phyloP scores from a whole-genome alignment of 2,113 vertebrate genomes.

The Scartelaos histophorus region DNA sequence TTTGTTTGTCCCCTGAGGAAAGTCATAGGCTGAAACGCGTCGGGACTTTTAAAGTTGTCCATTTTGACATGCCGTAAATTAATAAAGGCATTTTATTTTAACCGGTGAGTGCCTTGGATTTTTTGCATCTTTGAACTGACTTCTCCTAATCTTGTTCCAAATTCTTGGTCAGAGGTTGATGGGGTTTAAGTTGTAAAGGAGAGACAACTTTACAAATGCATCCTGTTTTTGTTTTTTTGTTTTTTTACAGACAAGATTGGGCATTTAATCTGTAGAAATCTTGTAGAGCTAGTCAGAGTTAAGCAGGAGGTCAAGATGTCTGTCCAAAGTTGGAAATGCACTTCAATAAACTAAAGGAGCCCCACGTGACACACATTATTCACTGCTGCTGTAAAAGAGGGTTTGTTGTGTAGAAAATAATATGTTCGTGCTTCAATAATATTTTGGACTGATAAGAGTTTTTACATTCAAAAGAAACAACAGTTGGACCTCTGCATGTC shows the following conservation, averaged over 20 bases:
- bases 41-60: no score
- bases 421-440: neutral
- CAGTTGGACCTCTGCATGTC: neutral
- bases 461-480: neutral
- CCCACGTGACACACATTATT: neutral
- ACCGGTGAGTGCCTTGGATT: no score
- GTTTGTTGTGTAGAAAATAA: neutral
- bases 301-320: neutral
- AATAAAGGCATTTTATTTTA: no score
- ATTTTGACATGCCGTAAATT: no score
- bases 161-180: no score
- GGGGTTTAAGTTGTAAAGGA: no score
- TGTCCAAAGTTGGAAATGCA: neutral
- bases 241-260: no score
- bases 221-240: neutral
- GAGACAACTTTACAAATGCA: neutral
- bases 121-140: no score
- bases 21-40: no score
- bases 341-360: neutral
- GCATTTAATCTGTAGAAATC: no score
- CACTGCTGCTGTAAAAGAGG: neutral
- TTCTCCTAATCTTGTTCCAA: no score
- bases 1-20: no score
- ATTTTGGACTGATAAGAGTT: neutral
- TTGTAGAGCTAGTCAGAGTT: neutral